Conservation (phyloP, 1,140 invertebrate genomes). For the Meloidogyne hapla region DNA sequence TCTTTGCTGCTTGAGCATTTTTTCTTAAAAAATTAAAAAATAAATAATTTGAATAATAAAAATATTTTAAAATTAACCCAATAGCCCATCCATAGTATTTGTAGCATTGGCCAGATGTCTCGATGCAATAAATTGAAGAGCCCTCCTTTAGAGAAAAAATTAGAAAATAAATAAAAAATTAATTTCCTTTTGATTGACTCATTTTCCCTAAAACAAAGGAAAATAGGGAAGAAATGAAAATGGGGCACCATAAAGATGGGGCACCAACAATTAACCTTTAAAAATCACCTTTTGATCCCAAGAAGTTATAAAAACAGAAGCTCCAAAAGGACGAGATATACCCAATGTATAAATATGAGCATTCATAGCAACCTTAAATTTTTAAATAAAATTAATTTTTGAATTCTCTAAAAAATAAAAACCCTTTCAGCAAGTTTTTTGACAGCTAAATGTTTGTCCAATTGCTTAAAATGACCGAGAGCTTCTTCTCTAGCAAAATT, state of each 20-base stretch:
- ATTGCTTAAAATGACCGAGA: constrained; percentile 54
- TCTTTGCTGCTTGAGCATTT: constrained; percentile 96
- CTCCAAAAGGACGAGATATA: constrained; percentile 56
- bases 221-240: too few species aligned
- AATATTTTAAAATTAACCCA: constrained; percentile 67
- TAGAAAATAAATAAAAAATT: constrained; percentile 77
- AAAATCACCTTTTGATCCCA: constrained; percentile 55
- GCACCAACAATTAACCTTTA: too few species aligned
- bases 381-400: constrained; percentile 21
- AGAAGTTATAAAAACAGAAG: constrained; percentile 51
- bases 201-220: too few species aligned
- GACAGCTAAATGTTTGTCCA: constrained; percentile 46
- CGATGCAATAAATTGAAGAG: constrained; percentile 87
- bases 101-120: constrained; percentile 88
- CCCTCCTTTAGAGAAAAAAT: constrained; percentile 74
- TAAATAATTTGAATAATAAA: too few species aligned
- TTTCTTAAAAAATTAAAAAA: constrained; percentile 71
- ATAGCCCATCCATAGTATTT: constrained; percentile 91
- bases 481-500: constrained; percentile 59
- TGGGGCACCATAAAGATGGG: too few species aligned
- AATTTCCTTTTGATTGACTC: too few species aligned
- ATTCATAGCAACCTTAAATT: constrained; percentile 49
- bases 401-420: neutral
- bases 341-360: constrained; percentile 61
- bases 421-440: constrained; percentile 56